Conservation (phyloP, 35 echinoderm and acorn worm genomes). For the Holothuria glaberrima region DNA sequence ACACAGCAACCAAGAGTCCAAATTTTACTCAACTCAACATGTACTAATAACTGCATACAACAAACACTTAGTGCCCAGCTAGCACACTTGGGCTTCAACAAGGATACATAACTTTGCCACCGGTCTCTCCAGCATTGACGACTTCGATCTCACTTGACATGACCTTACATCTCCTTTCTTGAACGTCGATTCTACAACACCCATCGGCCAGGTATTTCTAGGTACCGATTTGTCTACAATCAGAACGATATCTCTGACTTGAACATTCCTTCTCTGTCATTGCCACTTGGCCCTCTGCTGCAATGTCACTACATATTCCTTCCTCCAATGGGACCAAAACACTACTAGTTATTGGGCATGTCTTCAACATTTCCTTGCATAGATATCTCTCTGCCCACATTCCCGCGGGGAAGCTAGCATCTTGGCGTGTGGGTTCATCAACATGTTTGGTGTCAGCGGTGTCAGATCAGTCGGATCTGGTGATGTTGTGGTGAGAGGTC, state of each 20-base stretch:
- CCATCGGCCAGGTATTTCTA: slow-evolving; percentile 44
- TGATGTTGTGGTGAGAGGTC: slow-evolving; percentile 13
- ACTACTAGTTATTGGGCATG: slow-evolving; percentile 53
- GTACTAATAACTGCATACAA: not conserved
- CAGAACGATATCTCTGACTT: slow-evolving; percentile 48
- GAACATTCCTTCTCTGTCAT: slow-evolving; percentile 17
- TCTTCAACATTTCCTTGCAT: slow-evolving; percentile 70
- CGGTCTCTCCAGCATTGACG: slow-evolving; percentile 38
- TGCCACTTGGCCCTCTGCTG: slow-evolving; percentile 48
- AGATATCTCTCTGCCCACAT: slow-evolving; percentile 47
- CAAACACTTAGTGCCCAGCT: not conserved
- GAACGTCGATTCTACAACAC: not conserved
- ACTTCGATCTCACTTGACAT: not conserved
- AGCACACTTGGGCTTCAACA: slow-evolving; percentile 7
- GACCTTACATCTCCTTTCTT: slow-evolving; percentile 32
- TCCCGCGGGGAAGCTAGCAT: not conserved
- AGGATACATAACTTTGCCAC: slow-evolving; percentile 29
- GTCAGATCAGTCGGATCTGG: slow-evolving; percentile 55
- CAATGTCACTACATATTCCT: slow-evolving; percentile 48
- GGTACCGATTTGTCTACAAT: slow-evolving; percentile 49
- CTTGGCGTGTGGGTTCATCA: slow-evolving; percentile 24
- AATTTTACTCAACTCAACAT: not conserved
- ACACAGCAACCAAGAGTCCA: not conserved
- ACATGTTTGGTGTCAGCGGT: slow-evolving; percentile 61
- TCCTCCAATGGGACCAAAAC: slow-evolving; percentile 64